phyloP scores from a whole-genome alignment of 2,113 vertebrate species.

The Myrmecophaga tridactyla region DNA sequence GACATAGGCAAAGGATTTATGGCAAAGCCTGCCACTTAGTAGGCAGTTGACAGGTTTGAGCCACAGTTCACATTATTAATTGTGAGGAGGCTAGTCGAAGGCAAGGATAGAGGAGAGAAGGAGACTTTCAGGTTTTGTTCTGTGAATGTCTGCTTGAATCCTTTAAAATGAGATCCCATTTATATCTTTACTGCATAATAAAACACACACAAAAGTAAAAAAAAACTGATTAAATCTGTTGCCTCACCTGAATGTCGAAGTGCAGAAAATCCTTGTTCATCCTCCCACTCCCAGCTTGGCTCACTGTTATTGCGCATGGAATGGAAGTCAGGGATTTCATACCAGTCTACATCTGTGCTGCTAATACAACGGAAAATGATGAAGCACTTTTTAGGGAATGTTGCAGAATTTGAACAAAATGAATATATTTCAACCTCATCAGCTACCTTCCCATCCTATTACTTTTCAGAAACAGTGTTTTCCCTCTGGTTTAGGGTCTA shows the following conservation, averaged over 20 bases:
- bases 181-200: background rate
- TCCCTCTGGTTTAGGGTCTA: background rate
- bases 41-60: background rate
- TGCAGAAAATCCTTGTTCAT: slow-evolving; percentile 95
- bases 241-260: slow-evolving; percentile 93
- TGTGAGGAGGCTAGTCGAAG: background rate
- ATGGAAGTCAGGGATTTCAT: slow-evolving; percentile 81
- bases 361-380: slow-evolving; percentile 58
- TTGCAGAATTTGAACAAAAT: background rate
- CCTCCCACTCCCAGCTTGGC: slow-evolving; percentile 87
- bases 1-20: background rate
- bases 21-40: background rate
- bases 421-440: background rate
- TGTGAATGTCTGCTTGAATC: background rate
- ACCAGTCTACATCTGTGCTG: slow-evolving; percentile 87
- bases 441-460: background rate
- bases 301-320: slow-evolving; percentile 85
- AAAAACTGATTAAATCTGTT: accelerated
- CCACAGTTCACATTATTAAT: background rate
- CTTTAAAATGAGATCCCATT: background rate
- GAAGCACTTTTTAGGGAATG: background rate
- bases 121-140: background rate
- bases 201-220: background rate
- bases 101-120: background rate
- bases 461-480: background rate